phyloP scores from a whole-genome alignment of 2,113 vertebrate species.

The Sclerurus mexicanus region DNA sequence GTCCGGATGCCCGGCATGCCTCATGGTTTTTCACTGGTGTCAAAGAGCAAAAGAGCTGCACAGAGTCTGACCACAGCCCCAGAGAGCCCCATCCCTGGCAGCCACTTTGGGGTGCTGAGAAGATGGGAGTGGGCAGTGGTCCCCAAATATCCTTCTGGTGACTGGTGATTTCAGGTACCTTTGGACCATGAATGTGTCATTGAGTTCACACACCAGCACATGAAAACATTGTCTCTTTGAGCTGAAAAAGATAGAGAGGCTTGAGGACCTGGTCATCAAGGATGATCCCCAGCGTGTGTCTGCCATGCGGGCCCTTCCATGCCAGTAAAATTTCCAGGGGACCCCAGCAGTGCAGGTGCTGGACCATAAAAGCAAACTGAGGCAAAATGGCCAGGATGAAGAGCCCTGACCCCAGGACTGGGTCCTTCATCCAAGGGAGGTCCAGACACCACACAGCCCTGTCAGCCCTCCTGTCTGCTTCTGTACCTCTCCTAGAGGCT shows the following conservation, averaged over 20 bases:
- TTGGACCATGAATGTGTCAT: background rate
- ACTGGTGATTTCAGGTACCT: background rate
- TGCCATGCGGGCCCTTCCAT: background rate
- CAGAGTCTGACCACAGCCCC: background rate
- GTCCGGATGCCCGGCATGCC: fast-evolving
- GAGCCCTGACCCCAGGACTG: background rate
- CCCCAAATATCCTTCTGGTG: background rate
- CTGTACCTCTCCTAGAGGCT: background rate
- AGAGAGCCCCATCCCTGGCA: background rate
- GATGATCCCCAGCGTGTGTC: background rate
- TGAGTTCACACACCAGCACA: fast-evolving
- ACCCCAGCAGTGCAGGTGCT: background rate
- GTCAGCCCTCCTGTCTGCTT: background rate
- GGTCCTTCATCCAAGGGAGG: background rate
- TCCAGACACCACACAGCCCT: background rate
- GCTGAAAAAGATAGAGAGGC: background rate
- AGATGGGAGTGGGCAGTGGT: fast-evolving
- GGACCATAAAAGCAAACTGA: background rate
- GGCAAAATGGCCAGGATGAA: background rate
- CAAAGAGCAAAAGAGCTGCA: background rate
- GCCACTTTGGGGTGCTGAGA: background rate
- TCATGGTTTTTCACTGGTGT: fast-evolving
- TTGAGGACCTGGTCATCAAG: background rate
- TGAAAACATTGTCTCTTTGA: background rate
- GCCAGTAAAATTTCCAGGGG: fast-evolving